These are phyloP conservation scores for Salpingus planirostris DNA, from an alignment of 2,888 invertebrate species.

Conservation along the genomic window DNA sequence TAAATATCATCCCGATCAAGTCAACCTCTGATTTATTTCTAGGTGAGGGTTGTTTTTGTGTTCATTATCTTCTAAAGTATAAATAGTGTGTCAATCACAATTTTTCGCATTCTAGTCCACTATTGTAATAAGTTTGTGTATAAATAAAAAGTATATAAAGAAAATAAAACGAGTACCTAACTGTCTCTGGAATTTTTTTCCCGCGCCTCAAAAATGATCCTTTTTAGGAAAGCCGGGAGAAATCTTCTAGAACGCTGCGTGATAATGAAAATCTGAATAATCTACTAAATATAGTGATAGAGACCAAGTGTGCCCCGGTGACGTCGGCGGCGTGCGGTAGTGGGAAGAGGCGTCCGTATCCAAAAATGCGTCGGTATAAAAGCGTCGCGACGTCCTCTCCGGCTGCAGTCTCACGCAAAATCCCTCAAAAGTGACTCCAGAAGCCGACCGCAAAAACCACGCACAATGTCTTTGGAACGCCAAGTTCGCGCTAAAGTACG, in stretches of 20 bases:
- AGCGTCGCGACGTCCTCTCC: constrained; percentile 28
- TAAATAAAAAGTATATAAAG: constrained; percentile 10
- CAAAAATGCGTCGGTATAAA: constrained; percentile 27
- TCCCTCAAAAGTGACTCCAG: constrained; percentile 24
- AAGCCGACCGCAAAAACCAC: constrained; percentile 18
- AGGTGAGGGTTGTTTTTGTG: background rate
- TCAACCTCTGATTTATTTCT: too few species aligned
- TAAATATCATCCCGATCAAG: background rate
- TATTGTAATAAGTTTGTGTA: constrained; percentile 30
- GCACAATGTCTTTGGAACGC: constrained; percentile 82
- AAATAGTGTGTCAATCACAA: constrained; percentile 4
- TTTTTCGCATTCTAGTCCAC: constrained; percentile 25
- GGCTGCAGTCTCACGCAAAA: constrained; percentile 7
- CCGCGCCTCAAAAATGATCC: too few species aligned
- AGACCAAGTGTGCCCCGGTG: constrained; percentile 10
- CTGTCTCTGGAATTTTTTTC: too few species aligned
- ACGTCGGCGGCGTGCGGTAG: constrained; percentile 17
- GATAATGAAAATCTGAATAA: constrained; percentile 32
- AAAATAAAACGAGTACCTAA: too few species aligned
- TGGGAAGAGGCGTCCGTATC: constrained; percentile 8
- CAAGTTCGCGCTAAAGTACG: constrained; percentile 84
- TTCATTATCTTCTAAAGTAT: constrained; percentile 1
- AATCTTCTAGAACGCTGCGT: too few species aligned
- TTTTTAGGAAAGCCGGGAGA: too few species aligned
- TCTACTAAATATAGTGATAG: constrained; percentile 36